Conservation (phyloP, 2,797 vertebrate species). For the Falco cherrug region DNA sequence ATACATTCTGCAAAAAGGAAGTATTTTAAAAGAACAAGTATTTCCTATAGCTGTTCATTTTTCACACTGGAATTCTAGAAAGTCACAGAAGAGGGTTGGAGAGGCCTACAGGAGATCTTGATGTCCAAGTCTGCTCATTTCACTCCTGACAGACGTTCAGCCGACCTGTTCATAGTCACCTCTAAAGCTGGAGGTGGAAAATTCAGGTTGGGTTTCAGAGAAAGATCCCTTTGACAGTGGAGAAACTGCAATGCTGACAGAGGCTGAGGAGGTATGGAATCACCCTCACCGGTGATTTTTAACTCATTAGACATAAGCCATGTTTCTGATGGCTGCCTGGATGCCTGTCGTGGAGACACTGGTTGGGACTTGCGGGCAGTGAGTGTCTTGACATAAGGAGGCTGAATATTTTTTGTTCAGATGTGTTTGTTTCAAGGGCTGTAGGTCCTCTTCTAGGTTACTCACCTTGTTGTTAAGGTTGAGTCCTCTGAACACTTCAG, state of each 20-base stretch:
- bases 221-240: neutral
- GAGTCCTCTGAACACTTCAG: neutral
- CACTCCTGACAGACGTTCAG: neutral
- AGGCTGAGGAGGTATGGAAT: neutral
- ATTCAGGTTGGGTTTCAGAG: neutral
- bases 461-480: neutral
- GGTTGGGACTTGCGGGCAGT: rapidly evolving
- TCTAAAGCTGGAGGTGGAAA: neutral
- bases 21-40: neutral
- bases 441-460: neutral
- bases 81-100: neutral
- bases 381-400: neutral
- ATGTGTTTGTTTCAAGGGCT: neutral
- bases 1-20: neutral
- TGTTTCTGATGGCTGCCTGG: neutral
- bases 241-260: neutral
- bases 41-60: neutral
- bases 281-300: neutral
- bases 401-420: neutral
- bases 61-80: neutral
- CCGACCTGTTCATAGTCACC: neutral
- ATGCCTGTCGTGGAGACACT: neutral
- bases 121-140: neutral
- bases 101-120: neutral
- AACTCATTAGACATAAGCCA: neutral